Evolutionary conservation across 2,888 invertebrate genomes (phyloP), one percentile per base, ranked within the genome.

Genomic region (Cephalotes varians): DNA sequence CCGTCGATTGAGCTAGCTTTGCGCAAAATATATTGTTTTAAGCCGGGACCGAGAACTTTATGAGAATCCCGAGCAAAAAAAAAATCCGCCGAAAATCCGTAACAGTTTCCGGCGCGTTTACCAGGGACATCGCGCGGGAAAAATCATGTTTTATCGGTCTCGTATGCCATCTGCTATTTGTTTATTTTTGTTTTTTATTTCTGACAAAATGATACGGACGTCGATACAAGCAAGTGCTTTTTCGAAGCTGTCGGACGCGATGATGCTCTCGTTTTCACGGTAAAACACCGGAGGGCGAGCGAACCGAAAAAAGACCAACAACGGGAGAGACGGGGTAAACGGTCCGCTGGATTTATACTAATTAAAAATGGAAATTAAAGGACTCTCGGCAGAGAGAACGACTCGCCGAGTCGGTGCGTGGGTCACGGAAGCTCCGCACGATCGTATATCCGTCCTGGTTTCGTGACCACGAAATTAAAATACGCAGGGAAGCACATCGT

Each of bases 321-420:
- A 34, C 64, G 77, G 81, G 60, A 83, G 88, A 72, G 73, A 18
- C 74, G 58, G 58, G 74, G 73, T 85, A 86, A 88, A 88, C 86
- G 89, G 86, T 87, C 81, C 85, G 87, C 73, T 87, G 88, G 85
- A 87, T 89, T 86, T 87, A n/a, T n/a, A 86, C 85, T 89, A 89
- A 89, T 89, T 89, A 89, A 89, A 89, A 87, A 87, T 88, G 88
- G 85, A 89, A 87, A 89, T 89, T 89, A 87, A 89, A 89, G 84
- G 82, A 44, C 64, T 21, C 64, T 21, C 60, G 34, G 25, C 15
- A 28, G 37, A 76, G 40, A 40, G 56, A 67, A 40, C 74, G 10
- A n/a, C 12, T 21, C 12, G 47, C 4, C 25, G 49, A 51, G 4
- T 34, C 44, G 18, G 34, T 4, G 15, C 18, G 58, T n/a, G 25